Percentiles rank a stretch among this genome's conserved stretches.
phyloP scores from a whole-genome alignment of 2,888 invertebrate genomes.

The Beris chalybata region DNA sequence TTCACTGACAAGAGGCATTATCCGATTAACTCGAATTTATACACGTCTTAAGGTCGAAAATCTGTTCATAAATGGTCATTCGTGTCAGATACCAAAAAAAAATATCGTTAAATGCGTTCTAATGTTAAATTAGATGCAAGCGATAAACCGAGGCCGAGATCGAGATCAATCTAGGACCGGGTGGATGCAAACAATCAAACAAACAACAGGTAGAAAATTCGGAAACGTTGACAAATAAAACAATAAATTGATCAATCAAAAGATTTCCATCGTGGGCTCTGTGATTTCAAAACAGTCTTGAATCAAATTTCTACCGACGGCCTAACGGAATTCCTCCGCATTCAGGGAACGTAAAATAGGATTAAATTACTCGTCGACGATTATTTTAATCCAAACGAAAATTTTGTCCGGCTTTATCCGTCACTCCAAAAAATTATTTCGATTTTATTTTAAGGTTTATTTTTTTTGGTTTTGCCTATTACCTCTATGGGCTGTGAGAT shows the following conservation, averaged over 20 bases:
- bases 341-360: conserved; percentile 36
- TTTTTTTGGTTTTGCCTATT: conserved; percentile 12
- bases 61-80: conserved; percentile 34
- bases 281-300: background rate
- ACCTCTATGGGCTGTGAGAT: too few relatives aligned
- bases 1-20: conserved; percentile 36
- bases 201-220: too few relatives aligned
- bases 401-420: conserved; percentile 35
- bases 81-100: conserved; percentile 31
- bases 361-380: conserved; percentile 38
- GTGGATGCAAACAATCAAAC: conserved; percentile 3
- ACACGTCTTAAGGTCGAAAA: conserved; percentile 34
- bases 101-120: conserved; percentile 30
- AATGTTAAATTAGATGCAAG: conserved; percentile 34
- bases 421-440: conserved; percentile 15
- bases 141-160: conserved; percentile 29
- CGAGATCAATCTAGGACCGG: conserved; percentile 7
- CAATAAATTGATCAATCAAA: conserved; percentile 14
- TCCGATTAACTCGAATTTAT: conserved; percentile 38
- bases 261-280: background rate
- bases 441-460: background rate
- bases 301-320: background rate
- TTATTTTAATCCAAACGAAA: conserved; percentile 39
- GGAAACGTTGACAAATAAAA: conserved; percentile 23
- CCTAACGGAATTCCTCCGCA: conserved; percentile 32